These are phyloP conservation scores for Grallaria varia DNA, from an alignment of 2,113 vertebrate species.

Conservation along the genomic window DNA sequence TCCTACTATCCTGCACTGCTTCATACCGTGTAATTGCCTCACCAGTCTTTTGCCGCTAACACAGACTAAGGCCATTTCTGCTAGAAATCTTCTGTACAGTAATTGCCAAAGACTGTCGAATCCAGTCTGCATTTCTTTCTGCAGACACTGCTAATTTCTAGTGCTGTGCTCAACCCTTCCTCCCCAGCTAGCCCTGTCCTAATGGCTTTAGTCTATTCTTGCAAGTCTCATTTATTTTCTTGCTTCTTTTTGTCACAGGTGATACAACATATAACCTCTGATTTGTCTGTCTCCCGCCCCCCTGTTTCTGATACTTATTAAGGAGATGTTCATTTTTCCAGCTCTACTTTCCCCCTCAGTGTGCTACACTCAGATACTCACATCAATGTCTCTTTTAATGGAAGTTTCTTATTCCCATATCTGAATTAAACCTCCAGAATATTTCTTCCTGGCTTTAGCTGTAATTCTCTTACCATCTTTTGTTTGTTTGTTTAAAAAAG, in stretches of 20 bases:
- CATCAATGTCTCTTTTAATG: not conserved
- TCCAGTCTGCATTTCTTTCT: not conserved
- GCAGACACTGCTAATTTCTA: not conserved
- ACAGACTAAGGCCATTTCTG: not conserved
- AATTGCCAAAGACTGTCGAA: not conserved
- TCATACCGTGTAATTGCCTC: not conserved
- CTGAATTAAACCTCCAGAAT: not conserved
- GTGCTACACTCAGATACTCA: not conserved
- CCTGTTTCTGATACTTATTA: constrained; percentile 35
- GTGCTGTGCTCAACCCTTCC: not conserved
- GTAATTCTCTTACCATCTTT: not conserved
- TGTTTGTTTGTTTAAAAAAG: not conserved
- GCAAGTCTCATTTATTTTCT: constrained; percentile 51
- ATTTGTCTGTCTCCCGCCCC: constrained; percentile 9
- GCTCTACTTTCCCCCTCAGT: not conserved
- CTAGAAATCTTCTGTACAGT: not conserved
- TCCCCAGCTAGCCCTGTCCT: not conserved
- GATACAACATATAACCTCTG: not conserved
- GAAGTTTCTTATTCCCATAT: not conserved
- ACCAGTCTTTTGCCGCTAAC: not conserved
- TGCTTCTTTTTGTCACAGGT: not conserved
- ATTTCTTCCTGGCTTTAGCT: not conserved
- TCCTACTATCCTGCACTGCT: not conserved
- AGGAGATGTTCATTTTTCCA: not conserved
- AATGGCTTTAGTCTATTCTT: constrained; percentile 4